Evolutionary conservation across 1,140 invertebrate species (phyloP).

Genomic region (Lucilia sericata): DNA sequence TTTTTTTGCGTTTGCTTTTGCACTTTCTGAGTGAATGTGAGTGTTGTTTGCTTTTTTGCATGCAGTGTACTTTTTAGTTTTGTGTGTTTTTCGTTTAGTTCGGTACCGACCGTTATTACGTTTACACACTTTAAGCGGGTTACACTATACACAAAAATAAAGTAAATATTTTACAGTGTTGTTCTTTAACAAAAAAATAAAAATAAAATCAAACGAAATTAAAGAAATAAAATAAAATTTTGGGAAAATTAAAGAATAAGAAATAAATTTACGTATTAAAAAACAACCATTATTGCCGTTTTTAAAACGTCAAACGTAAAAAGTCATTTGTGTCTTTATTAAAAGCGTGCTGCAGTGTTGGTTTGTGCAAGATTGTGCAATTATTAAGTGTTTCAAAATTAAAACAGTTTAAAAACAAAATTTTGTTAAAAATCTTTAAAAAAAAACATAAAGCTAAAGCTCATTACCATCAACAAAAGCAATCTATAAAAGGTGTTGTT

Average conservation of each 20-base stretch:
- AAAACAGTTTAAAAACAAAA: background rate
- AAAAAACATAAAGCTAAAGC: background rate
- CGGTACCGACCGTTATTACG: conserved; percentile 22
- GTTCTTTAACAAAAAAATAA: background rate
- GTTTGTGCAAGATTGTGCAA: background rate
- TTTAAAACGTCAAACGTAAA: too few relatives aligned
- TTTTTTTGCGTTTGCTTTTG: background rate
- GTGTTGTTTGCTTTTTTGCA: background rate
- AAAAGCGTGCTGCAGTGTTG: background rate
- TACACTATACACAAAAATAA: background rate
- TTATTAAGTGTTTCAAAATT: background rate
- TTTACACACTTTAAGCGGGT: conserved; percentile 14
- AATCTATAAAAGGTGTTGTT: conserved; percentile 8
- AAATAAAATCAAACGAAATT: background rate
- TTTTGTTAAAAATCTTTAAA: background rate
- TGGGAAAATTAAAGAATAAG: too few relatives aligned
- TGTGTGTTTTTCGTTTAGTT: background rate
- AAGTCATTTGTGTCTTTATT: too few relatives aligned
- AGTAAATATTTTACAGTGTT: background rate
- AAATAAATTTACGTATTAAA: too few relatives aligned
- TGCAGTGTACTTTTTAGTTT: background rate
- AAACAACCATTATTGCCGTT: too few relatives aligned
- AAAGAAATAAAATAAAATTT: background rate
- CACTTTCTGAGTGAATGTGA: background rate
- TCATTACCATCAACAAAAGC: background rate